Conservation (phyloP, 2,797 vertebrate genomes). For the Halcyon smyrnensis region DNA sequence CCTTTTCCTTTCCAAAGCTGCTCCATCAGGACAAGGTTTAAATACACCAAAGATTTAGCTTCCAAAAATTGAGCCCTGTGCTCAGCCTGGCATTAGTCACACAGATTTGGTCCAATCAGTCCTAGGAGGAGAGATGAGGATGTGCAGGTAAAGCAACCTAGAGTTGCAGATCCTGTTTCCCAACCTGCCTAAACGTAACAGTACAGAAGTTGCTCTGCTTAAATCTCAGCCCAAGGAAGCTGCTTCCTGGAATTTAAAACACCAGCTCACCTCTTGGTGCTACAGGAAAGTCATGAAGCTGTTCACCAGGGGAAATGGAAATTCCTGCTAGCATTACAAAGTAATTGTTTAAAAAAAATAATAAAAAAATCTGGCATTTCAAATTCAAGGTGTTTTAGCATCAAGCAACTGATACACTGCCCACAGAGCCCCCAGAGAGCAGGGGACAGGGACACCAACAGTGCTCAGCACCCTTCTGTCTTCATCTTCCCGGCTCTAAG, state of each 20-base stretch:
- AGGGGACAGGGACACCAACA: background rate
- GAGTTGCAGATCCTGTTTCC: background rate
- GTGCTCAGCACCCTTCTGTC: background rate
- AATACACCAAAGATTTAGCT: background rate
- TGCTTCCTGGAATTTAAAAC: background rate
- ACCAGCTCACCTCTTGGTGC: background rate
- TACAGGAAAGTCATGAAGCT: background rate
- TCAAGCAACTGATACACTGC: background rate
- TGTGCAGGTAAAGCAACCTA: background rate
- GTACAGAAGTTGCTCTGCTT: background rate
- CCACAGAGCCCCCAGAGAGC: background rate
- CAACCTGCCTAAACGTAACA: background rate
- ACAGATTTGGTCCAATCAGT: background rate
- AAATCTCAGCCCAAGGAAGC: background rate
- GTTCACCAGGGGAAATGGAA: background rate
- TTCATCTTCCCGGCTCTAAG: background rate
- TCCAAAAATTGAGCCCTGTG: background rate
- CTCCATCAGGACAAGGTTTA: background rate
- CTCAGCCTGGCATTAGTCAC: background rate
- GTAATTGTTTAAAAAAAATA: background rate
- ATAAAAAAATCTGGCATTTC: background rate
- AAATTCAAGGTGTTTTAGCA: background rate
- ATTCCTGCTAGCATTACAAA: background rate
- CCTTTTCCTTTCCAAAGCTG: background rate
- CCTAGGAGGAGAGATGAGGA: background rate